These are phyloP conservation scores for Corythoichthys haematopterus DNA, from an alignment of 2,113 vertebrate species.

Conservation along the genomic window DNA sequence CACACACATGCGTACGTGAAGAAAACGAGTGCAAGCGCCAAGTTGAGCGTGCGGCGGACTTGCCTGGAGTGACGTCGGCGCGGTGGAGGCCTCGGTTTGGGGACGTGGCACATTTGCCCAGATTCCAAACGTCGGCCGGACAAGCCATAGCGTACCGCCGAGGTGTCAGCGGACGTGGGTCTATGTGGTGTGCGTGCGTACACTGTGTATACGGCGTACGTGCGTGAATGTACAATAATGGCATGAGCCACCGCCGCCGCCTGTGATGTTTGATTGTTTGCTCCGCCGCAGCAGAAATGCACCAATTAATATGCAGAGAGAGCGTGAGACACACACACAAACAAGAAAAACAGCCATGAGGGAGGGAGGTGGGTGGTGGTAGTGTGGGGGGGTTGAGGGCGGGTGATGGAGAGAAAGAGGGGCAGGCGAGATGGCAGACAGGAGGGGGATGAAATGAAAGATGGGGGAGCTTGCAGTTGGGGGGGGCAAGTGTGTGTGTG, in stretches of 20 bases:
- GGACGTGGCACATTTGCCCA: conserved; percentile 11
- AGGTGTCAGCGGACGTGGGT: conserved; percentile 53
- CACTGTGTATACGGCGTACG: conserved; percentile 13
- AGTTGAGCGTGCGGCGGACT: background rate
- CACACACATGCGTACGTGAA: background rate
- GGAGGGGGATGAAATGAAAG: conserved; percentile 66
- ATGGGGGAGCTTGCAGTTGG: conserved; percentile 35
- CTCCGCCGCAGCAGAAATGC: conserved; percentile 78
- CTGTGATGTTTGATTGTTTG: conserved; percentile 80
- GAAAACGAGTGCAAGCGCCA: background rate
- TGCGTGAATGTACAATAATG: conserved; percentile 55
- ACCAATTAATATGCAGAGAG: conserved; percentile 83
- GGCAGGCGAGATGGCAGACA: conserved; percentile 57
- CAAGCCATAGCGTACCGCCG: conserved; percentile 59
- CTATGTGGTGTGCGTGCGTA: conserved; percentile 21
- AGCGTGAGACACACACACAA: conserved; percentile 69
- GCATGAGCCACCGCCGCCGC: conserved; percentile 64
- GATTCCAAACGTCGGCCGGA: conserved; percentile 59
- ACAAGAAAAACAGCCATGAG: conserved; percentile 56
- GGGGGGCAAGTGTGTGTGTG: conserved; percentile 31
- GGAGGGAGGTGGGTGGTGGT: conserved; percentile 48
- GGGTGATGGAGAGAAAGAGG: conserved; percentile 22
- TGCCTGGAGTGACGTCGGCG: background rate
- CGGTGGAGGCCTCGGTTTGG: background rate
- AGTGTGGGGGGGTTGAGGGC: conserved; percentile 45